Conservation (phyloP, 2,797 vertebrate species). For the Martes flavigula region DNA sequence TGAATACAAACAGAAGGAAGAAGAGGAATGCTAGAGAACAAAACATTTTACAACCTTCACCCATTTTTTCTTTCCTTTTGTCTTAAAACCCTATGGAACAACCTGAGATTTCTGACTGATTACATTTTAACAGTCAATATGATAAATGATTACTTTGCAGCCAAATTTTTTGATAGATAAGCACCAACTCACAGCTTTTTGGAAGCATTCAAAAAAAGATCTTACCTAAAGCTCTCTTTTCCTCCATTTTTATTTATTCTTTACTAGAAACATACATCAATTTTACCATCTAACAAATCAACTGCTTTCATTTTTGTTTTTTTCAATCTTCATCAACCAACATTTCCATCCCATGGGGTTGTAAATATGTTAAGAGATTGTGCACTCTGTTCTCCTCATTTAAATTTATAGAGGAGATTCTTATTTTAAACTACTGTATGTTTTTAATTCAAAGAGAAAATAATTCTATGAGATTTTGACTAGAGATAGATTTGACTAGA, state of each 20-base stretch:
- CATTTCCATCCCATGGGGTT: background rate
- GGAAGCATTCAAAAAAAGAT: background rate
- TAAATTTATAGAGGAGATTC: constrained; percentile 25
- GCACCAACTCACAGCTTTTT: background rate
- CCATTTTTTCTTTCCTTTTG: background rate
- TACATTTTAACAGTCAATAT: background rate
- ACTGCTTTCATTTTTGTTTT: background rate
- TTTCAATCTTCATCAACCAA: background rate
- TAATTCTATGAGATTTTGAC: constrained; percentile 11
- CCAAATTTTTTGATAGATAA: constrained; percentile 26
- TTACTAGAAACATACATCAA: background rate
- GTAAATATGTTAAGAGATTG: background rate
- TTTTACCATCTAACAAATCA: background rate
- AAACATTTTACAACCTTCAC: background rate
- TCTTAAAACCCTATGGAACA: background rate
- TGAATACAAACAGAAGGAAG: background rate
- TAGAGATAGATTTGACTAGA: constrained; percentile 50
- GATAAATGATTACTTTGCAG: constrained; percentile 20
- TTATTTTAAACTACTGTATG: constrained; percentile 55
- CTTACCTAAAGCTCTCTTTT: background rate
- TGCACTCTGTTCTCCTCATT: background rate
- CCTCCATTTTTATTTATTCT: background rate
- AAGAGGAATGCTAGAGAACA: background rate
- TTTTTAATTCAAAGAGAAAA: constrained; percentile 64
- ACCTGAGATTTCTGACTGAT: background rate